Percentiles rank a stretch among this genome's conserved stretches.
phyloP scores from a whole-genome alignment of 2,888 invertebrate species.

The Axea sp. region DNA sequence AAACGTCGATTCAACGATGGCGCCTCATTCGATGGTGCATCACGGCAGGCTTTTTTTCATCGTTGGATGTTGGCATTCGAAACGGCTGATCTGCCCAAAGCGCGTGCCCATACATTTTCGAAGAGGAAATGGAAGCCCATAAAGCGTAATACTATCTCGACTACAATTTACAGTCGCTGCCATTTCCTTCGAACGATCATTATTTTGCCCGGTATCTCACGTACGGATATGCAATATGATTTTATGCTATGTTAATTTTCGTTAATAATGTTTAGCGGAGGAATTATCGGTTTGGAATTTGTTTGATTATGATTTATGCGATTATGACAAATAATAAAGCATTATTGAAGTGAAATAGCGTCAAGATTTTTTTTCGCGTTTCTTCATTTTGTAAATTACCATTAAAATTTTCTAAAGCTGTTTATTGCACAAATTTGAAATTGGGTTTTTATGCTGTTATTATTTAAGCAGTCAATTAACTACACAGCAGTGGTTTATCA shows the following conservation, averaged over 20 bases:
- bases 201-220: conserved; percentile 45
- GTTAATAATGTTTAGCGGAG: conserved; percentile 40
- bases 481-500: too few species aligned
- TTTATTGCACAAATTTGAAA: too few species aligned
- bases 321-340: too few species aligned
- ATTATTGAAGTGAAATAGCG: too few species aligned
- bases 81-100: conserved; percentile 50
- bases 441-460: too few species aligned
- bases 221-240: conserved; percentile 47
- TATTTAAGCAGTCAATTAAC: too few species aligned
- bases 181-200: conserved; percentile 58
- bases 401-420: too few species aligned
- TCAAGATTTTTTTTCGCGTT: too few species aligned
- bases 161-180: conserved; percentile 59
- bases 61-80: conserved; percentile 52
- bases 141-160: conserved; percentile 59
- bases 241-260: conserved; percentile 51
- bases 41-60: conserved; percentile 50
- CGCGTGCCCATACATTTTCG: conserved; percentile 59
- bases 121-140: conserved; percentile 59
- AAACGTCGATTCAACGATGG: conserved; percentile 48
- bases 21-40: conserved; percentile 45
- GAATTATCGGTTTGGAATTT: conserved; percentile 14
- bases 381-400: too few species aligned
- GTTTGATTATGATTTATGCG: neutral